Conservation (phyloP, 2,113 vertebrate genomes). For the Mugil cephalus region DNA sequence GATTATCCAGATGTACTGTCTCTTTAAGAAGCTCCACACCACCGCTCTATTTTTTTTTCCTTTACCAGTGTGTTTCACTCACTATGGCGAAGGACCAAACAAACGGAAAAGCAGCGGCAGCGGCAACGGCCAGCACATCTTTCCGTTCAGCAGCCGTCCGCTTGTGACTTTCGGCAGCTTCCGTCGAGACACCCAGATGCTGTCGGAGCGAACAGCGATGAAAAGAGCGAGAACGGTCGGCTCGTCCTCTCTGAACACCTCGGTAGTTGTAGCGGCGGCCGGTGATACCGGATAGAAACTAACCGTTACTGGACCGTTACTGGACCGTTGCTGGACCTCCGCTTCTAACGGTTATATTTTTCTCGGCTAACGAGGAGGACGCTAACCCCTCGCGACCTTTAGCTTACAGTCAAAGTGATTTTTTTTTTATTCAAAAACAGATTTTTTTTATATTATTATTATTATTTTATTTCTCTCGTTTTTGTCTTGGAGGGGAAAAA, state of each 20-base stretch:
- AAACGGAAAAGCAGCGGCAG: conserved; percentile 40
- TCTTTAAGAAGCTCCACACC: conserved; percentile 85
- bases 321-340: conserved; percentile 12
- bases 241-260: conserved; percentile 37
- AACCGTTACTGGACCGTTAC: too few species aligned
- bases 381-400: background rate
- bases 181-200: conserved; percentile 26
- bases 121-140: conserved; percentile 47
- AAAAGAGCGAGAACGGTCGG: conserved; percentile 49
- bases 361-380: background rate
- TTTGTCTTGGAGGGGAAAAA: conserved; percentile 15
- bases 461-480: background rate
- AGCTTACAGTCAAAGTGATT: background rate
- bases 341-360: too few species aligned
- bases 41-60: background rate
- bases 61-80: conserved; percentile 38
- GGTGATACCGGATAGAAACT: conserved; percentile 42
- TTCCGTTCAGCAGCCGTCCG: conserved; percentile 37
- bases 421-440: too few species aligned
- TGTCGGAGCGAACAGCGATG: conserved; percentile 52
- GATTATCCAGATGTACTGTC: conserved; percentile 52
- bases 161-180: background rate
- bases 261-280: conserved; percentile 9
- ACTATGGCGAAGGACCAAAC: conserved; percentile 78
- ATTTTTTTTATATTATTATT: background rate